Percentiles rank a stretch among this genome's conserved stretches.
Evolutionary conservation across 2,113 vertebrate species (phyloP).

Genomic region (Trogon melanurus): DNA sequence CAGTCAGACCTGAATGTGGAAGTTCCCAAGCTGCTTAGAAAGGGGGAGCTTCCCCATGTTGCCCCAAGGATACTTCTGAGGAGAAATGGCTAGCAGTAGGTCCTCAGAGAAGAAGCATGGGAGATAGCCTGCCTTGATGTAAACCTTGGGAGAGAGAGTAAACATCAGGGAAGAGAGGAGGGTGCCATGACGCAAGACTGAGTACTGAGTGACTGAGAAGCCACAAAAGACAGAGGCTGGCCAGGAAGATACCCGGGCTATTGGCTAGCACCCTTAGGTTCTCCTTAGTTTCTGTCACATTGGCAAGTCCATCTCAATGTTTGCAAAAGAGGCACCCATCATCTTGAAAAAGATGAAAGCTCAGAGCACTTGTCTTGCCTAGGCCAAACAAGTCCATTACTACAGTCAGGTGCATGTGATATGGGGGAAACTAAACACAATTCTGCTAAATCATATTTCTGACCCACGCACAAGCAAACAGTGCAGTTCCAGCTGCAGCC

Average conservation of each 20-base stretch:
- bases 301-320: neutral
- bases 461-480: neutral
- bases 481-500: neutral
- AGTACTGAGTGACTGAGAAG: neutral
- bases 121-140: neutral
- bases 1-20: neutral
- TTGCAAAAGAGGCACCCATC: neutral
- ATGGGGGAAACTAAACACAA: neutral
- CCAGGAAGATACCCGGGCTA: neutral
- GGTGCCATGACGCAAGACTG: neutral
- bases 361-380: neutral
- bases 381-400: neutral
- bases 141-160: neutral
- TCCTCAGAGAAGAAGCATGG: neutral
- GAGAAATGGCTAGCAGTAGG: neutral
- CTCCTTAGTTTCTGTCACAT: neutral
- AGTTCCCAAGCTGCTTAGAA: neutral
- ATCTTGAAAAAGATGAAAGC: neutral
- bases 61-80: neutral
- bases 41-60: neutral
- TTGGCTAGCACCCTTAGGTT: neutral
- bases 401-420: neutral
- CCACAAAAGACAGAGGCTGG: neutral
- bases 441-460: neutral
- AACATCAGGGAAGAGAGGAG: neutral